phyloP scores from a whole-genome alignment of 2,113 vertebrate genomes.

The Misgurnus mizolepis region DNA sequence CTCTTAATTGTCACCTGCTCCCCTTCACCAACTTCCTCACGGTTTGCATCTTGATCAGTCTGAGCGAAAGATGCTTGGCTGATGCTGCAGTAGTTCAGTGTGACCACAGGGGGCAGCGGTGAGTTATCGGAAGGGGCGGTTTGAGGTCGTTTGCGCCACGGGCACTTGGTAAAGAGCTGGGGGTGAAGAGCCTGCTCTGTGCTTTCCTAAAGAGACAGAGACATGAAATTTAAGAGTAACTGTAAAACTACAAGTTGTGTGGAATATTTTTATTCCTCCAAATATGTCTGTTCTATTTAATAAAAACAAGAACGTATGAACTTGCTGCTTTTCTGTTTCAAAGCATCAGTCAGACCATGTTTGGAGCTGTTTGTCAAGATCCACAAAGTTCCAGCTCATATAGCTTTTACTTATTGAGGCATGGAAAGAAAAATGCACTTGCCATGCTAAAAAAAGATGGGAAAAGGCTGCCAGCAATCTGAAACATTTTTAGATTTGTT shows the following conservation, averaged over 20 bases:
- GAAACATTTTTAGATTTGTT: slow-evolving; percentile 44
- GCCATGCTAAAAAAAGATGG: slow-evolving; percentile 55
- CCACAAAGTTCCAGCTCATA: slow-evolving; percentile 46
- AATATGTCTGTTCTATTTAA: not conserved
- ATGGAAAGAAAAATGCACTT: slow-evolving; percentile 15
- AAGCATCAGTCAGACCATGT: slow-evolving; percentile 44
- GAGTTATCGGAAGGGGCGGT: slow-evolving; percentile 73
- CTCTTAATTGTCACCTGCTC: slow-evolving; percentile 64
- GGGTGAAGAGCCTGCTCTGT: slow-evolving; percentile 59
- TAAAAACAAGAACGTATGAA: too few species aligned
- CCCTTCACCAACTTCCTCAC: slow-evolving; percentile 42
- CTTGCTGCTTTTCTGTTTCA: not conserved
- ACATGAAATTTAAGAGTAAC: not conserved
- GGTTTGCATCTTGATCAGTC: slow-evolving; percentile 67
- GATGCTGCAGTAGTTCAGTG: slow-evolving; percentile 84
- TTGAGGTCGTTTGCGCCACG: slow-evolving; percentile 69
- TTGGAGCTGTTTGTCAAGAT: slow-evolving; percentile 39
- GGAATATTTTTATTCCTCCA: not conserved
- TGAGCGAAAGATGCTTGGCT: slow-evolving; percentile 81
- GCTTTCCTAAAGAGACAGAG: slow-evolving; percentile 63
- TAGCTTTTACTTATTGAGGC: slow-evolving; percentile 26
- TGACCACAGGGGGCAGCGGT: slow-evolving; percentile 70
- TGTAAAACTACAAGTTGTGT: not conserved
- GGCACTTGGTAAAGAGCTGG: slow-evolving; percentile 65
- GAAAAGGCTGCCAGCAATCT: slow-evolving; percentile 20